phyloP scores from a whole-genome alignment of 2,797 vertebrate species.

The Lepilemur septentrionalis region DNA sequence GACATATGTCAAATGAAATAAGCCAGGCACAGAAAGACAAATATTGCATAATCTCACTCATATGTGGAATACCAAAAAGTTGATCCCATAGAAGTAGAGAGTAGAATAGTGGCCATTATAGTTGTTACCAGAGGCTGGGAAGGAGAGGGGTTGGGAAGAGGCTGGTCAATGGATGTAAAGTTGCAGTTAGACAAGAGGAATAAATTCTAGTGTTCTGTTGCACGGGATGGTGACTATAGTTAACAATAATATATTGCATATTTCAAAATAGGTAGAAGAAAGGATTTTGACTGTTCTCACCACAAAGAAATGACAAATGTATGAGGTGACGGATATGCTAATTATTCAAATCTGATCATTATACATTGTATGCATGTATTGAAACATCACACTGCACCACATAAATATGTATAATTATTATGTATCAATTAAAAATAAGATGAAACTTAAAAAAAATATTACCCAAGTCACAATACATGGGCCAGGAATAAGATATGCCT shows the following conservation, averaged over 20 bases:
- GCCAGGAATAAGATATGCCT: background rate
- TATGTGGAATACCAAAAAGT: background rate
- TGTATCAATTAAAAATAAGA: background rate
- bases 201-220: background rate
- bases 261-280: background rate
- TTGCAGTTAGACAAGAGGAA: background rate
- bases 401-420: background rate
- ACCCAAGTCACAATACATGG: background rate
- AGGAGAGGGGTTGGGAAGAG: background rate
- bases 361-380: background rate
- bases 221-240: background rate
- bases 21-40: background rate
- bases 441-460: background rate
- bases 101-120: background rate
- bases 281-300: background rate
- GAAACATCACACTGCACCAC: background rate
- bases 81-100: background rate
- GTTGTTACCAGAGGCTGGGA: background rate
- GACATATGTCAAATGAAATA: background rate
- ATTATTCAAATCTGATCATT: background rate
- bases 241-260: background rate
- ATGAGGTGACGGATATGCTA: background rate
- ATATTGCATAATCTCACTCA: background rate
- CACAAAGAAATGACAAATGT: background rate
- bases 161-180: background rate